Base-by-base conservation (phyloP, 2,113 vertebrate genomes). In the Entosphenus tridentatus region DNA sequence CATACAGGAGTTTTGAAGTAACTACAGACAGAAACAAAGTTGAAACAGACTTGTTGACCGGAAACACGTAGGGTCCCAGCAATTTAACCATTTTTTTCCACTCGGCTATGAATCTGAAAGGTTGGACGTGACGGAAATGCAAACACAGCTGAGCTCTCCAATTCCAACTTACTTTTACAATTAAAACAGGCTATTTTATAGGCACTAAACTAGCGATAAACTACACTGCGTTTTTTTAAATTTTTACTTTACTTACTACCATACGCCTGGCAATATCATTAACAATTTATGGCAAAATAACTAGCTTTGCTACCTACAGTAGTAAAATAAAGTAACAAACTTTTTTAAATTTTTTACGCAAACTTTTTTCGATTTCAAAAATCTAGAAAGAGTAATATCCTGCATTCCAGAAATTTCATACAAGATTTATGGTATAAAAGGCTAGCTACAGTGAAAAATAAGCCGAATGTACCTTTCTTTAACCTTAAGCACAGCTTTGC, bases 311-410 rank as follows among this genome's bases (percentile, higher is more conserved):
- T 95, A 96, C 89, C 89, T 96, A 96, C 93, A 86, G 96, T 96
- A 96, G 90, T 96, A 98, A 98, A 98, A 98, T 98, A 98, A 98
- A 96, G 89, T 98, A 98, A 95, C 89, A 98, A 98, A 96, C 83
- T 96, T 96, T 86, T 65, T 65, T 65, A 21, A 39, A 39, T 10
- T 65, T 65, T 21, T 98, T 96, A 95, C 89, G 91, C 88, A 95
- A 96, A 98, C 95, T 84, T 87, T 96, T 79, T 85, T 93, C 78
- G 84, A 88, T 95, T 95, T 91, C 86, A 98, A 98, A 98, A 98
- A 98, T 98, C 92, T 98, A 98, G 89, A 98, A 98, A 98, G 93
- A 98, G 89, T 93, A 95, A 95, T 96, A 95, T 98, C 95, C 91
- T 89, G 86, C 93, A 91, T 95, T 93, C 88, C 95, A 96, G 89